These are phyloP conservation scores for Aplodontia rufa DNA, from an alignment of 2,113 vertebrate species.

Conservation along the genomic window DNA sequence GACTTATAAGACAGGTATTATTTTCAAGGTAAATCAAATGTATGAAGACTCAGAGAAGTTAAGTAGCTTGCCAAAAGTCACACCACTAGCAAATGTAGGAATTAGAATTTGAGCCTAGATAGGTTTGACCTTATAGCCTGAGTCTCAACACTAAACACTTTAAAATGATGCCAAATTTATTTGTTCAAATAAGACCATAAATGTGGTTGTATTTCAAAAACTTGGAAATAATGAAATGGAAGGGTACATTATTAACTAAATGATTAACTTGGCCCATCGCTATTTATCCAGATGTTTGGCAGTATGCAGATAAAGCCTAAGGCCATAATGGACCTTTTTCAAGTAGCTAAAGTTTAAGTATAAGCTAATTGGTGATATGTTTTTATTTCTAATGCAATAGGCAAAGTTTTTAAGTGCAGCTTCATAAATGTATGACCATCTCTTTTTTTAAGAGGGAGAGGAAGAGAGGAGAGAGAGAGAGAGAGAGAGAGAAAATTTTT, in stretches of 20 bases:
- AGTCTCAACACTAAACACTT: not conserved
- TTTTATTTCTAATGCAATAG: constrained; percentile 52
- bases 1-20: constrained; percentile 10
- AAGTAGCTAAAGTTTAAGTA: constrained; percentile 51
- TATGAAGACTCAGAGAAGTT: not conserved
- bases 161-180: constrained; percentile 16
- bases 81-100: not conserved
- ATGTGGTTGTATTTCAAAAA: constrained; percentile 50
- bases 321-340: constrained; percentile 49
- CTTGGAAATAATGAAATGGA: constrained; percentile 43
- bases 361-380: constrained; percentile 42
- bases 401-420: not conserved
- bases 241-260: constrained; percentile 43
- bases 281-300: constrained; percentile 66
- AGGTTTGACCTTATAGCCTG: not conserved
- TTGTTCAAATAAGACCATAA: constrained; percentile 41
- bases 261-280: constrained; percentile 30
- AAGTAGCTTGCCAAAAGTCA: constrained; percentile 32
- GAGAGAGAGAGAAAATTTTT: too few relatives aligned
- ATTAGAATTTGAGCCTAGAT: not conserved
- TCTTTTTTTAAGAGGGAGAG: too few relatives aligned
- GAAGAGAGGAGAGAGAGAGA: too few relatives aligned
- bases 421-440: not conserved
- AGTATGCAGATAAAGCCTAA: constrained; percentile 49
- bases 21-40: not conserved